phyloP scores from a whole-genome alignment of 2,888 invertebrate genomes.

The Napeogenes sylphis region DNA sequence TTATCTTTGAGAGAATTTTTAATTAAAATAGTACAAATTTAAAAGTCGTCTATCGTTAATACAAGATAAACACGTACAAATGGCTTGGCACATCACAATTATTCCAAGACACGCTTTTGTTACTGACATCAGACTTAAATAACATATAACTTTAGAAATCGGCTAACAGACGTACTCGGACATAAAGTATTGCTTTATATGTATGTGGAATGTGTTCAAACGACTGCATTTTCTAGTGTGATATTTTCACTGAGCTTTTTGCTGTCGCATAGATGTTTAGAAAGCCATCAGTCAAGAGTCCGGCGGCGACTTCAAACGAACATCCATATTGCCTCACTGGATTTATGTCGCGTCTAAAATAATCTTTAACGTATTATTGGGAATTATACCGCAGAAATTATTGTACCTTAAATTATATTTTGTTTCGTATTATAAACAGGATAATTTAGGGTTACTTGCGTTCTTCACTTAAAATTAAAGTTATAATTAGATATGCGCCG shows the following conservation, averaged over 20 bases:
- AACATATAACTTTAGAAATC: constrained; percentile 17
- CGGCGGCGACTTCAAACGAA: constrained; percentile 62
- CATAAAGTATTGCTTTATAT: constrained; percentile 33
- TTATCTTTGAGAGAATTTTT: too few relatives aligned
- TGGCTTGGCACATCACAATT: background rate
- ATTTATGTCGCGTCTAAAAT: constrained; percentile 36
- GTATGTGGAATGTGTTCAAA: constrained; percentile 58
- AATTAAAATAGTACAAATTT: too few relatives aligned
- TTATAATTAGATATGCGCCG: too few relatives aligned
- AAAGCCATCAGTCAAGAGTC: constrained; percentile 73
- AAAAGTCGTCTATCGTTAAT: background rate
- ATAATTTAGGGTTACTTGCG: too few relatives aligned
- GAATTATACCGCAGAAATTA: background rate
- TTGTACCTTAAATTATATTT: background rate
- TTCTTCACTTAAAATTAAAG: too few relatives aligned
- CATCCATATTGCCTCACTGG: constrained; percentile 37
- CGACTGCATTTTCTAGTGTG: constrained; percentile 57
- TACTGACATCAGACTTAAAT: background rate
- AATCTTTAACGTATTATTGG: constrained; percentile 10
- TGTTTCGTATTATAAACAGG: too few relatives aligned
- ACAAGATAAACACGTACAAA: background rate
- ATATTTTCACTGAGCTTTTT: constrained; percentile 70
- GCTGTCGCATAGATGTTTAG: constrained; percentile 65
- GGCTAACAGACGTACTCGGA: constrained; percentile 23
- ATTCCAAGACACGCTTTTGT: background rate